Evolutionary conservation across 2,113 vertebrate species (phyloP).

Genomic region (Strix uralensis): DNA sequence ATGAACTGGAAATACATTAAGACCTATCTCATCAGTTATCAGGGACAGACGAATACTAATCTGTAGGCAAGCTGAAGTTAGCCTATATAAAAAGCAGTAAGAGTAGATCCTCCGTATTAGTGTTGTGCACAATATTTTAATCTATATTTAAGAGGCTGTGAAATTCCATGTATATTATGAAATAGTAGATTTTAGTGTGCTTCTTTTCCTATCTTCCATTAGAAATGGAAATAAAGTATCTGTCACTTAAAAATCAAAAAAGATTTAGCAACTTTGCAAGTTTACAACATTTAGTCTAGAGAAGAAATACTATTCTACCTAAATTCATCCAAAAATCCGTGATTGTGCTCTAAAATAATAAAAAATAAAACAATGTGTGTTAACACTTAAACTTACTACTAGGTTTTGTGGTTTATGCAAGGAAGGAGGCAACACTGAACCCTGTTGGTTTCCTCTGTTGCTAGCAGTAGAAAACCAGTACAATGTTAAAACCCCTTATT

Average conservation of each 20-base stretch:
- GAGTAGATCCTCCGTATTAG: not conserved
- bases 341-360: not conserved
- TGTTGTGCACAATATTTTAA: not conserved
- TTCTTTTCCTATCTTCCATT: not conserved
- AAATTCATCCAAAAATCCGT: not conserved
- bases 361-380: accelerated
- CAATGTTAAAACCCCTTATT: accelerated
- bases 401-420: not conserved
- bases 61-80: not conserved
- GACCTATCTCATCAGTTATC: not conserved
- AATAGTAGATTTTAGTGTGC: not conserved
- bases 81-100: not conserved
- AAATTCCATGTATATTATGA: not conserved
- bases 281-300: not conserved
- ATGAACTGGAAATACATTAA: not conserved
- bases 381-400: not conserved
- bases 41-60: not conserved
- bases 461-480: not conserved
- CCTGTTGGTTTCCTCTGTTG: not conserved
- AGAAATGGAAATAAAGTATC: not conserved
- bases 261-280: not conserved
- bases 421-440: not conserved
- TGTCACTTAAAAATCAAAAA: not conserved
- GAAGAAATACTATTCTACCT: not conserved
- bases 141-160: not conserved